phyloP scores from a whole-genome alignment of 2,797 vertebrate genomes.

The Scleropages formosus region DNA sequence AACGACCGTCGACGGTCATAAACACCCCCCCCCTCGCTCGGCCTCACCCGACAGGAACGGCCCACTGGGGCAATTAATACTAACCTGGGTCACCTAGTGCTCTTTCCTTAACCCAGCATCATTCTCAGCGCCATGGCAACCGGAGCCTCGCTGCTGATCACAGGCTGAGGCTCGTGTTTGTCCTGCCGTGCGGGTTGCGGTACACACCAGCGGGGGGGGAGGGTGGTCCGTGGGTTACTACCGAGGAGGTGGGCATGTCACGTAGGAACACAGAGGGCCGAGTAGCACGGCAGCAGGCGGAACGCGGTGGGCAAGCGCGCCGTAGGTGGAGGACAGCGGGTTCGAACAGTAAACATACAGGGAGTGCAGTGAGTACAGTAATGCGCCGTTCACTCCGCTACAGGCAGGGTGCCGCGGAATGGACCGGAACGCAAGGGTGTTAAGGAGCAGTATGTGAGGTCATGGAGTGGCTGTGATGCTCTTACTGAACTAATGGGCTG shows the following conservation, averaged over 20 bases:
- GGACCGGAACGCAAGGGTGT: not conserved
- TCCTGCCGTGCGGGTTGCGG: not conserved
- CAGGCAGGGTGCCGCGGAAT: not conserved
- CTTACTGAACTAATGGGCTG: no score
- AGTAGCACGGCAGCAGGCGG: constrained; percentile 10
- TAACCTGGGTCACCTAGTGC: not conserved
- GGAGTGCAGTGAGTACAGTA: not conserved
- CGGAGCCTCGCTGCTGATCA: not conserved
- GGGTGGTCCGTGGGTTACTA: constrained; percentile 22
- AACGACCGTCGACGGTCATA: not conserved
- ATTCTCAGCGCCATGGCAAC: constrained; percentile 34
- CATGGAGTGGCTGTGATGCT: not conserved
- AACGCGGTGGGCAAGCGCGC: constrained; percentile 10
- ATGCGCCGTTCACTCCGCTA: not conserved
- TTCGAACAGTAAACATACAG: not conserved
- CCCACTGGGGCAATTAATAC: not conserved
- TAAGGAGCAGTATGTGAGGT: not conserved
- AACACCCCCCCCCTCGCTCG: not conserved
- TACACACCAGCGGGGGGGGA: not conserved
- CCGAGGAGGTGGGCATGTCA: not conserved
- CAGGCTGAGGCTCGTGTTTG: no score
- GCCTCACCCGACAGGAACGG: not conserved
- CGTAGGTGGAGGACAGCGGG: constrained; percentile 17
- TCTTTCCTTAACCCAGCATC: constrained; percentile 2
- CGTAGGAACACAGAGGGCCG: not conserved